phyloP scores from a whole-genome alignment of 92 coral and sea anemone genomes.

The Porites divaricata region DNA sequence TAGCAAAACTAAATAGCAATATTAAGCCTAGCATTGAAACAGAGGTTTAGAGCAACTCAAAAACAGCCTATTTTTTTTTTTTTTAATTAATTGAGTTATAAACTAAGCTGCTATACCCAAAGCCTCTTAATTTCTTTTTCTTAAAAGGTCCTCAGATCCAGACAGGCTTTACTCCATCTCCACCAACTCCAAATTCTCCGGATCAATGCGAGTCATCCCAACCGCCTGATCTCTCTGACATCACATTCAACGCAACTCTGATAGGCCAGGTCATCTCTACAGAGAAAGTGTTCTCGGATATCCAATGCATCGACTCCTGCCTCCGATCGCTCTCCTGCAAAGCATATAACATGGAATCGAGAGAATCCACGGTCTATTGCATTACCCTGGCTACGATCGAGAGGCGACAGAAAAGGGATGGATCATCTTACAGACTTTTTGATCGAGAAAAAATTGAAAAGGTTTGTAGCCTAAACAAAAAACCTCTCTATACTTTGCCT shows the following conservation, averaged over 20 bases:
- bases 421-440: background rate
- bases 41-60: too few relatives aligned
- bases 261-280: constrained; percentile 32
- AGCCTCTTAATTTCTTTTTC: background rate
- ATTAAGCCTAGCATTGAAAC: too few relatives aligned
- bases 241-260: constrained; percentile 9
- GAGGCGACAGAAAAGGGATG: background rate
- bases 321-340: constrained; percentile 35
- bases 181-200: background rate
- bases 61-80: too few relatives aligned
- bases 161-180: background rate
- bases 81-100: too few relatives aligned
- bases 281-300: constrained; percentile 46
- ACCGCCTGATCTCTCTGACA: constrained; percentile 17
- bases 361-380: background rate
- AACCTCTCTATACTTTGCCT: too few relatives aligned
- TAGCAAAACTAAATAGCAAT: too few relatives aligned
- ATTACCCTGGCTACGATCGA: background rate
- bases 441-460: constrained; percentile 26
- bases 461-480: background rate
- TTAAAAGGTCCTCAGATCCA: background rate
- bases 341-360: constrained; percentile 43
- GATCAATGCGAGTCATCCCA: background rate
- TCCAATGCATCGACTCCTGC: constrained; percentile 59
- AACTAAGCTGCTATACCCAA: too few relatives aligned